Evolutionary conservation across 1,140 invertebrate genomes (phyloP).

Genomic region (Drosophila suzukii): DNA sequence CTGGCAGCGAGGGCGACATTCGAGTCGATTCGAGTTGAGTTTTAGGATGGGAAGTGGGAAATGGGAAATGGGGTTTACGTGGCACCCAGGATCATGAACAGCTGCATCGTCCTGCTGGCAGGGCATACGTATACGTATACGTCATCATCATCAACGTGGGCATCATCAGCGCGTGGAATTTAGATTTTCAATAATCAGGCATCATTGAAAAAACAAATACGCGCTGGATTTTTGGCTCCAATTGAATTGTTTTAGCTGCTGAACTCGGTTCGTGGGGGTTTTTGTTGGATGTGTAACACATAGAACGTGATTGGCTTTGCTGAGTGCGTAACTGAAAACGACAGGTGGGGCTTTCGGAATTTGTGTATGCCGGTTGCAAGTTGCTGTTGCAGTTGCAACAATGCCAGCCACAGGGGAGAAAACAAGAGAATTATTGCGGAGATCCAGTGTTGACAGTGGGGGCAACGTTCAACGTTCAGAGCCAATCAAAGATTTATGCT

Average conservation of each 20-base stretch:
- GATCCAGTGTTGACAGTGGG: background rate
- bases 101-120: constrained; percentile 32
- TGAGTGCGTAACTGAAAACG: constrained; percentile 59
- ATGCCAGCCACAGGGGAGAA: constrained; percentile 6
- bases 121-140: constrained; percentile 14
- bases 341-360: constrained; percentile 24
- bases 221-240: constrained; percentile 68
- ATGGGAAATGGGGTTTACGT: background rate
- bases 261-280: constrained; percentile 6
- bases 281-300: constrained; percentile 62
- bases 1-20: constrained; percentile 8
- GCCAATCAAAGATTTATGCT: constrained; percentile 52
- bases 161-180: constrained; percentile 58
- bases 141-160: constrained; percentile 29
- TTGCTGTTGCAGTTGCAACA: constrained; percentile 31
- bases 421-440: background rate
- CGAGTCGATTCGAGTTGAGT: no score
- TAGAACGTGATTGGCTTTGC: constrained; percentile 71
- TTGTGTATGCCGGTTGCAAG: constrained; percentile 31
- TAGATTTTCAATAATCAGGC: constrained; percentile 83
- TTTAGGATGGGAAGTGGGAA: background rate
- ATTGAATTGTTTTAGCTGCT: constrained; percentile 58
- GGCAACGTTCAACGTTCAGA: constrained; percentile 8
- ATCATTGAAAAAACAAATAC: constrained; percentile 83
- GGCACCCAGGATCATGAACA: constrained; percentile 23